Conservation (phyloP, 2,888 invertebrate genomes). For the Pegoplata infirma region DNA sequence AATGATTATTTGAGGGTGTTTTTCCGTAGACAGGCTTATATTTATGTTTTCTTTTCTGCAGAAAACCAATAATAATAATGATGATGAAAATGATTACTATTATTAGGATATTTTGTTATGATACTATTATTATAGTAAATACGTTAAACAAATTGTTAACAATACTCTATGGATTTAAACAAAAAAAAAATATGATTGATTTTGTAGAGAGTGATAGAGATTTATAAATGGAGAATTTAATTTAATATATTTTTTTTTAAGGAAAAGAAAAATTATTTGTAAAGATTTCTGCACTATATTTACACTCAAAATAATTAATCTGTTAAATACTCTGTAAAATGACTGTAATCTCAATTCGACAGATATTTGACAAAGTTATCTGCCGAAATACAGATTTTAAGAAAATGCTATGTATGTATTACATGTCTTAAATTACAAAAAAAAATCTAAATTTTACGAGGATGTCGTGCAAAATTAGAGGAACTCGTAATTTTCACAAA, state of each 20-base stretch:
- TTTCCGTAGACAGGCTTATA: neutral
- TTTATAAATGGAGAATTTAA: neutral
- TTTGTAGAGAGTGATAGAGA: neutral
- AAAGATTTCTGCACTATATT: too few relatives aligned
- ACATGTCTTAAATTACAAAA: too few relatives aligned
- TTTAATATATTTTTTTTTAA: neutral
- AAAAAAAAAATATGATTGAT: neutral
- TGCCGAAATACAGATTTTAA: too few relatives aligned
- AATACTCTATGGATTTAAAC: neutral
- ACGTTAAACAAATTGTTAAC: neutral
- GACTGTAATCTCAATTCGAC: too few relatives aligned
- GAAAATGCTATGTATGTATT: too few relatives aligned
- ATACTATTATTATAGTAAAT: constrained; percentile 6
- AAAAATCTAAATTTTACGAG: too few relatives aligned
- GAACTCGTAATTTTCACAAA: too few relatives aligned
- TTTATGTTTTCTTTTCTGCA: constrained; percentile 4
- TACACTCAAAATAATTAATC: too few relatives aligned
- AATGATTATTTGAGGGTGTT: constrained; percentile 3
- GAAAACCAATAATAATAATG: neutral
- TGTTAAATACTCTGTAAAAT: too few relatives aligned
- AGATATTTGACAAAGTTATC: too few relatives aligned
- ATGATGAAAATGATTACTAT: neutral
- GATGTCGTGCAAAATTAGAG: too few relatives aligned
- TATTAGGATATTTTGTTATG: constrained; percentile 26
- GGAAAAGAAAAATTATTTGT: too few relatives aligned